These are phyloP conservation scores for Hoplodrina ambigua DNA, from an alignment of 2,888 invertebrate genomes.

Conservation along the genomic window DNA sequence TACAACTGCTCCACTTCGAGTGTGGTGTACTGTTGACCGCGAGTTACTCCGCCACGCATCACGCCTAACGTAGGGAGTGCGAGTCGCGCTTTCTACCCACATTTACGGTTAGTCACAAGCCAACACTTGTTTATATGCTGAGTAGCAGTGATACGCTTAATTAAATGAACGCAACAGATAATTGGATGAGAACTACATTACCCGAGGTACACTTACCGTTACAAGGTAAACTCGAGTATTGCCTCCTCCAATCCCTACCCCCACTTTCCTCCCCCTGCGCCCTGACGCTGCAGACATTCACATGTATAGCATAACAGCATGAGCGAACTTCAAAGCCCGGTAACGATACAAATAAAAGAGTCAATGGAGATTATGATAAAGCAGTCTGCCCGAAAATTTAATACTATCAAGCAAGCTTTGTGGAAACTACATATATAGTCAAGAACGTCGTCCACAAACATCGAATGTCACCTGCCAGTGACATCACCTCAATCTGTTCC, in stretches of 20 bases:
- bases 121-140: conserved; percentile 62
- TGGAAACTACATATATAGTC: conserved; percentile 11
- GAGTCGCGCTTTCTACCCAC: conserved; percentile 79
- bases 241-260: conserved; percentile 26
- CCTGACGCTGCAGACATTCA: conserved; percentile 14
- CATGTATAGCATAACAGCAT: conserved; percentile 15
- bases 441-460: conserved; percentile 19
- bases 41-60: conserved; percentile 57
- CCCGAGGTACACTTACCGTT: conserved; percentile 33
- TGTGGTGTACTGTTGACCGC: conserved; percentile 53
- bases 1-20: conserved; percentile 28
- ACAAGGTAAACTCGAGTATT: conserved; percentile 28
- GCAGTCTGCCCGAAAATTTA: conserved; percentile 39
- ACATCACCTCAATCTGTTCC: conserved; percentile 6
- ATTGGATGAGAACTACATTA: conserved; percentile 44
- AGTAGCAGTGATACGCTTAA: conserved; percentile 57
- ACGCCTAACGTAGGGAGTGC: conserved; percentile 64
- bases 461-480: conserved; percentile 9
- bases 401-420: conserved; percentile 47
- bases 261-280: conserved; percentile 14
- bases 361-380: conserved; percentile 44
- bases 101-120: conserved; percentile 70
- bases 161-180: conserved; percentile 64
- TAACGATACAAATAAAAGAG: conserved; percentile 49
- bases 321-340: conserved; percentile 40